Evolutionary conservation across 2,888 invertebrate species (phyloP).

Genomic region (Pyrrhosoma nymphula): DNA sequence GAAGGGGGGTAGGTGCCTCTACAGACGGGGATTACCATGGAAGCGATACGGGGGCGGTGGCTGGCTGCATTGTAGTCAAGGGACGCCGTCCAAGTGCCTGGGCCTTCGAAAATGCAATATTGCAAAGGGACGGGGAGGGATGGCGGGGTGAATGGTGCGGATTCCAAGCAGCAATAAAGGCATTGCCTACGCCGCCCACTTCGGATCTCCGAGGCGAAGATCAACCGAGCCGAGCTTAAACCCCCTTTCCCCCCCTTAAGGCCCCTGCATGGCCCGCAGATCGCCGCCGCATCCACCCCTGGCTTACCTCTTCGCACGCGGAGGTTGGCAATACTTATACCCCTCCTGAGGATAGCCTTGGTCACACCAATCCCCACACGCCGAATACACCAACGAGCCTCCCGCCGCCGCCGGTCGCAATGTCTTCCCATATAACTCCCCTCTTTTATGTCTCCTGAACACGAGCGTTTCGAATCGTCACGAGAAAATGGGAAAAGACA

Average conservation of each 20-base stretch:
- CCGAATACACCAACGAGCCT: no score
- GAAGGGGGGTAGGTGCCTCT: background rate
- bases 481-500: no score
- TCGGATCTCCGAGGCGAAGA: background rate
- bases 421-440: background rate
- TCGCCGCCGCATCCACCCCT: background rate
- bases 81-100: background rate
- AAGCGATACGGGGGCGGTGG: background rate
- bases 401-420: background rate
- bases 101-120: constrained; percentile 62
- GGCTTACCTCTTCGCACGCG: background rate
- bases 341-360: background rate
- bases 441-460: no score
- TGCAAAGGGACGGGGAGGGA: background rate
- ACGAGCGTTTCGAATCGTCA: no score
- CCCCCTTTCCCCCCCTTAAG: background rate
- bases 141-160: constrained; percentile 38
- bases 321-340: background rate
- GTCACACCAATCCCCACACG: background rate
- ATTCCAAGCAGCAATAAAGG: constrained; percentile 58
- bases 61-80: background rate
- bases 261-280: background rate
- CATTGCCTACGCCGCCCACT: background rate
- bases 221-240: background rate
- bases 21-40: constrained; percentile 29